These are phyloP conservation scores for Noctua janthe DNA, from an alignment of 2,888 invertebrate genomes.

Conservation along the genomic window DNA sequence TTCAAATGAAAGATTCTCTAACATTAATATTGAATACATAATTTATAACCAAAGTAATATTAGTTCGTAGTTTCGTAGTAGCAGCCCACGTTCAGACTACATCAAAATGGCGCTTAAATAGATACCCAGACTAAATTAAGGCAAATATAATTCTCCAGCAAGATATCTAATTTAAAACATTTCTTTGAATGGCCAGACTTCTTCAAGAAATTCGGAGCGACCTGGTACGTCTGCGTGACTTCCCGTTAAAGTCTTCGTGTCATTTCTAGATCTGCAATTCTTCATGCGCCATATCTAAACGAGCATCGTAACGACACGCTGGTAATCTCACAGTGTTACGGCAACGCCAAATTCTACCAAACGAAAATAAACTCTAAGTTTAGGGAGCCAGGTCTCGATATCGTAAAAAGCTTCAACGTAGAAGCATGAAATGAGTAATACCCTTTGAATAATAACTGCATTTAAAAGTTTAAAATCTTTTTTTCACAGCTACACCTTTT, in stretches of 20 bases:
- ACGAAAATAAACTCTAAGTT: conserved; percentile 73
- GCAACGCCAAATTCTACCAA: conserved; percentile 63
- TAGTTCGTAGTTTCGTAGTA: conserved; percentile 15
- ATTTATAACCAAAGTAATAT: conserved; percentile 25
- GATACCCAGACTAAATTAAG: neutral
- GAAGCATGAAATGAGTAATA: conserved; percentile 73
- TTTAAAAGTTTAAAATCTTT: conserved; percentile 68
- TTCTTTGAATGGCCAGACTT: conserved; percentile 7
- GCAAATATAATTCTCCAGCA: conserved; percentile 16
- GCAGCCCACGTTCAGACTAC: conserved; percentile 12
- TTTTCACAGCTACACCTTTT: conserved; percentile 61
- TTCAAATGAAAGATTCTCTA: conserved; percentile 24
- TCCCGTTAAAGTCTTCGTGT: conserved; percentile 76
- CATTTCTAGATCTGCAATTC: conserved; percentile 86
- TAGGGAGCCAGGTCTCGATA: conserved; percentile 61
- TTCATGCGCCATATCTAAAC: conserved; percentile 88
- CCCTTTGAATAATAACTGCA: conserved; percentile 75
- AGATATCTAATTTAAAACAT: conserved; percentile 28
- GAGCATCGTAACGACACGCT: conserved; percentile 88
- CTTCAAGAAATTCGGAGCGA: conserved; percentile 43
- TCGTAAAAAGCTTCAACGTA: conserved; percentile 30
- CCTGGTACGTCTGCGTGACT: conserved; percentile 62
- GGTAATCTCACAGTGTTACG: conserved; percentile 86
- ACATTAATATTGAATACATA: conserved; percentile 33
- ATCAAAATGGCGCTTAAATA: conserved; percentile 26